A percentile compares a stretch with the other conserved stretches of the same genome.
phyloP scores from a whole-genome alignment of 2,888 invertebrate species.

The Amblyjoppa proteus region DNA sequence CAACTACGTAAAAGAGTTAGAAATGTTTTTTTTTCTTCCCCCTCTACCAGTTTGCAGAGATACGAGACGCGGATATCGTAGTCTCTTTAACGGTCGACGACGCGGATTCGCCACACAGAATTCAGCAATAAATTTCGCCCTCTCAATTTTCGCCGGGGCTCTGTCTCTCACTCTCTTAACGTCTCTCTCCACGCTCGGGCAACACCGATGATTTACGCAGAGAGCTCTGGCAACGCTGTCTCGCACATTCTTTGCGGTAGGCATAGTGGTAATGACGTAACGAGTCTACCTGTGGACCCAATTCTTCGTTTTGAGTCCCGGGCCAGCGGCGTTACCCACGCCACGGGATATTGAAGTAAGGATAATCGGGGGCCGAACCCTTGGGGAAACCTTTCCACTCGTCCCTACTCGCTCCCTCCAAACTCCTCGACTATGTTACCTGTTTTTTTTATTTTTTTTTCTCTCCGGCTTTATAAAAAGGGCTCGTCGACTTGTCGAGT shows the following conservation, averaged over 20 bases:
- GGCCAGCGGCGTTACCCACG: slow-evolving; percentile 46
- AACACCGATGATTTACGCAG: slow-evolving; percentile 75
- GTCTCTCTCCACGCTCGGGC: slow-evolving; percentile 71
- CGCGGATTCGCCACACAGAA: slow-evolving; percentile 55
- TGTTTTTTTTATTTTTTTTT: slow-evolving; percentile 19
- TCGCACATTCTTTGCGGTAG: slow-evolving; percentile 81
- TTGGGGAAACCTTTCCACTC: slow-evolving; percentile 55
- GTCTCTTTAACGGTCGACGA: slow-evolving; percentile 61
- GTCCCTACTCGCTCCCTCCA: slow-evolving; percentile 36
- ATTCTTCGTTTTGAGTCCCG: slow-evolving; percentile 74
- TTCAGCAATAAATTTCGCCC: slow-evolving; percentile 67
- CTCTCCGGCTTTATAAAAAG: slow-evolving; percentile 35
- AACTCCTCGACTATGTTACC: slow-evolving; percentile 41
- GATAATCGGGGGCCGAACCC: slow-evolving; percentile 47
- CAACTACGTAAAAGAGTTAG: slow-evolving; percentile 24
- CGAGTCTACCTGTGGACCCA: slow-evolving; percentile 82
- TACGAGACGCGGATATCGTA: slow-evolving; percentile 54
- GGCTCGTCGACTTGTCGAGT: slow-evolving; percentile 12
- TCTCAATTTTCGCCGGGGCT: slow-evolving; percentile 67
- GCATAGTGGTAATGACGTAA: slow-evolving; percentile 82
- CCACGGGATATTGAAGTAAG: slow-evolving; percentile 54
- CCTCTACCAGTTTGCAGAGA: slow-evolving; percentile 34
- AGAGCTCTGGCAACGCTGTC: slow-evolving; percentile 73
- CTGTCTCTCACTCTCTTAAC: slow-evolving; percentile 50
- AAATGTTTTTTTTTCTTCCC: background rate